Evolutionary conservation across 2,113 vertebrate species (phyloP), one percentile per base, ranked within the genome.

Genomic region (Rattus rattus): DNA sequence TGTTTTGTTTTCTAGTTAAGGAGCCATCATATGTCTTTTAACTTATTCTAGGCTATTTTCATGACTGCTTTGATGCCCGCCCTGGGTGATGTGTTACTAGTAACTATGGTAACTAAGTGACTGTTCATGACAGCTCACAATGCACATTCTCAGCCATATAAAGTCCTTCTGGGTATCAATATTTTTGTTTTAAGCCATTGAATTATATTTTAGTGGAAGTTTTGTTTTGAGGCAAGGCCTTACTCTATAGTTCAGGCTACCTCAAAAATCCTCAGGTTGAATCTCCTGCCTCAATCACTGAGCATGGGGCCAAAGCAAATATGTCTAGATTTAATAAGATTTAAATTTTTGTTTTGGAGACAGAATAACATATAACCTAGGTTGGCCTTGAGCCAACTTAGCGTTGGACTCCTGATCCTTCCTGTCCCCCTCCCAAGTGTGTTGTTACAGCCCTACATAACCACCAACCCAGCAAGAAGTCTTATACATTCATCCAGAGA

Each of bases 131-230:
- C 73, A 36, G 14, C 75, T 47, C 52, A 17, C 80, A 67, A 33
- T 77, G 6, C 17, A 26, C 22, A 67, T 85, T n/a, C 33, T 85
- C 65, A 54, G 47, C 19, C 19, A 52, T 69, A n/a, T 24, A 19
- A 72, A 87, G 63, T 20, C 39, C 28, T 43, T 33, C 10, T 63
- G 33, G 28, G 28, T 30, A 43, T 36, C 65, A 67, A 8, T 83
- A 11, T 63, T 90, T 91, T 73, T 94, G 79, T 43, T 63, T 70
- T 94, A 90, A 94, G 56, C 22, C 77, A 52, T 47, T 33, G 73
- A 47, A 39, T 39, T n/a, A 72, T 20, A 77, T 72, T 96, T 91
- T 73, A 30, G 52, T 88, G 56, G 80, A 17, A 76, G 59, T 30
- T 67, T 86, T 67, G 14, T 49, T 86, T 86, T 86, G 24, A 43